Evolutionary conservation across 2,888 invertebrate genomes (phyloP).

Genomic region (Amblyteles armatorius): DNA sequence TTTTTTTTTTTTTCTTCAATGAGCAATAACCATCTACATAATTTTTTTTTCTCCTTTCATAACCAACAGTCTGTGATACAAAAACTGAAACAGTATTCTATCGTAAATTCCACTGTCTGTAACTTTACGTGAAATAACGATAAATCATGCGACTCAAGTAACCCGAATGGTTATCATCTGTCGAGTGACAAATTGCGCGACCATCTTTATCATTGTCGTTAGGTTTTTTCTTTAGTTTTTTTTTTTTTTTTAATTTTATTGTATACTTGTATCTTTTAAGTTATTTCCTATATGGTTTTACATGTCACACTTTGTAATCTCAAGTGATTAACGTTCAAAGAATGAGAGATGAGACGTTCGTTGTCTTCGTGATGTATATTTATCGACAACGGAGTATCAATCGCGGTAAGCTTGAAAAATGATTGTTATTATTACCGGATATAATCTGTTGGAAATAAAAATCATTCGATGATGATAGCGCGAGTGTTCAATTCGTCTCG

Average conservation of each 20-base stretch:
- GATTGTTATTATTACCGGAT: constrained; percentile 61
- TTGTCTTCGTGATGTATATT: constrained; percentile 54
- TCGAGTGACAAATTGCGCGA: constrained; percentile 38
- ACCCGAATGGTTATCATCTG: not conserved
- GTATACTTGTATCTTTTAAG: constrained; percentile 62
- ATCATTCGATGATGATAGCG: constrained; percentile 19
- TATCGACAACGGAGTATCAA: constrained; percentile 50
- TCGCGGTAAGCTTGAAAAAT: constrained; percentile 55
- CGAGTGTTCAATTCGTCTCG: constrained; percentile 2
- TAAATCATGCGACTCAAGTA: constrained; percentile 8
- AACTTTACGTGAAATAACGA: constrained; percentile 34
- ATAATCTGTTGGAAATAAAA: constrained; percentile 63
- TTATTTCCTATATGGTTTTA: constrained; percentile 59
- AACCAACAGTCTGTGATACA: constrained; percentile 44
- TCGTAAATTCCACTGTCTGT: constrained; percentile 44
- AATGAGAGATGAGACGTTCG: constrained; percentile 3
- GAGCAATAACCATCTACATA: constrained; percentile 11
- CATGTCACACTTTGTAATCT: constrained; percentile 50
- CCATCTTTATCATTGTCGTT: constrained; percentile 44
- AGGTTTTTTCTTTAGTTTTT: constrained; percentile 17
- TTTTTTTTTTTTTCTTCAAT: constrained; percentile 8
- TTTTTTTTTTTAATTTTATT: constrained; percentile 10
- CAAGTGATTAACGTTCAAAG: constrained; percentile 49
- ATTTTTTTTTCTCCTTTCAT: constrained; percentile 18
- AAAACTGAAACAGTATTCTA: constrained; percentile 65